Conservation (phyloP, 2,888 invertebrate genomes). For the Cremastinae sp. region DNA sequence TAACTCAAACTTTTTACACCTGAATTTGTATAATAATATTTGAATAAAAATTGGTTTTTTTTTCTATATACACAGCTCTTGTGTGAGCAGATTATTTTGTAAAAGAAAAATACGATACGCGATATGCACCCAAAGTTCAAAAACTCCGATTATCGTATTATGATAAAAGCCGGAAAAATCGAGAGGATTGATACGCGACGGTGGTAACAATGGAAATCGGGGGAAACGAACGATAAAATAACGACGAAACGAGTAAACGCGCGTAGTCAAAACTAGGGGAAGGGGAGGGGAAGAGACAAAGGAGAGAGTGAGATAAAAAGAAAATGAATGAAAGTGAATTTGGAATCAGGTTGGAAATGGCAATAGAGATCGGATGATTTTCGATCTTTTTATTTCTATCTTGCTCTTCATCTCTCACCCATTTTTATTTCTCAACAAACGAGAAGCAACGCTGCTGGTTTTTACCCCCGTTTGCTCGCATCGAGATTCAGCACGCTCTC, state of each 20-base stretch:
- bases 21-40: no score
- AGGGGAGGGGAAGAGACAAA: not conserved
- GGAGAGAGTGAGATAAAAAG: slow-evolving; percentile 13
- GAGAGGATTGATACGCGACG: not conserved
- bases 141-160: slow-evolving; percentile 2
- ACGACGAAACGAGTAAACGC: slow-evolving; percentile 24
- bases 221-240: slow-evolving; percentile 35
- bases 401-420: slow-evolving; percentile 17
- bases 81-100: no score
- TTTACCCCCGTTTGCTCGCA: slow-evolving; percentile 15
- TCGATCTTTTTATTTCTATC: no score
- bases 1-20: no score
- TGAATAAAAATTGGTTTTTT: no score
- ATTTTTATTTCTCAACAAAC: slow-evolving; percentile 32
- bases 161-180: slow-evolving; percentile 6
- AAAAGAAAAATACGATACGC: not conserved
- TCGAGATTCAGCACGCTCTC: slow-evolving; percentile 1
- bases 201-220: not conserved
- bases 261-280: slow-evolving; percentile 9
- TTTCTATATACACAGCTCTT: no score
- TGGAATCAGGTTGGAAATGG: slow-evolving; percentile 3
- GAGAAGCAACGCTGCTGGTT: slow-evolving; percentile 32
- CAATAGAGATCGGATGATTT: slow-evolving; percentile 30
- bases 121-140: not conserved
- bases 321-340: slow-evolving; percentile 24